Percentiles rank a stretch among this genome's conserved stretches.
Conservation (phyloP, 2,888 invertebrate genomes). For the Leptinotarsa rubiginosa region DNA sequence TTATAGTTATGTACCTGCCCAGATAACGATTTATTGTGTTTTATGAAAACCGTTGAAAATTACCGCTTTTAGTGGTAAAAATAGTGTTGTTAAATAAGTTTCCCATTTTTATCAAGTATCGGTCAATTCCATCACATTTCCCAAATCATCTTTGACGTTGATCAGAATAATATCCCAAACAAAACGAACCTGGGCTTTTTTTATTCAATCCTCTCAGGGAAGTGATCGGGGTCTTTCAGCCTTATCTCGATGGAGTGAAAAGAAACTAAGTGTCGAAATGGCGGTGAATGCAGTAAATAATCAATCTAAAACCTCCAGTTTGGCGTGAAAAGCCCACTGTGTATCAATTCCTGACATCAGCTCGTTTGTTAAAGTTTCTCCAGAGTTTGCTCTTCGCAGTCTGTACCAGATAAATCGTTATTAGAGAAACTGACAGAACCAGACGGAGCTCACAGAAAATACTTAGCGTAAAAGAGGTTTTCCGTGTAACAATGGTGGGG, state of each 20-base stretch:
- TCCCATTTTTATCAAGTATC: too few species aligned
- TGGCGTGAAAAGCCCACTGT: conserved; percentile 38
- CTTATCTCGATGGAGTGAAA: background rate
- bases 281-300: conserved; percentile 39
- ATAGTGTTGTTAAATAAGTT: too few species aligned
- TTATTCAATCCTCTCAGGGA: background rate
- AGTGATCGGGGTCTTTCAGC: background rate
- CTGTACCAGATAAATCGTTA: conserved; percentile 35
- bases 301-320: conserved; percentile 37
- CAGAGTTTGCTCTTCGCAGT: conserved; percentile 34
- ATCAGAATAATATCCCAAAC: too few species aligned
- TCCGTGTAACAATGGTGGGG: background rate
- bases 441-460: conserved; percentile 25
- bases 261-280: conserved; percentile 31
- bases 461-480: conserved; percentile 8
- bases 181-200: background rate
- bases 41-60: too few species aligned
- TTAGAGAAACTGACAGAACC: conserved; percentile 36
- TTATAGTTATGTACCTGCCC: too few species aligned
- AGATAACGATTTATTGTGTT: too few species aligned
- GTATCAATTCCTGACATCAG: conserved; percentile 40
- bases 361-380: conserved; percentile 41
- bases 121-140: too few species aligned
- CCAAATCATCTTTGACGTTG: too few species aligned
- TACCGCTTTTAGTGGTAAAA: too few species aligned